Conservation (phyloP, 2,797 vertebrate genomes). For the Danio choprae region DNA sequence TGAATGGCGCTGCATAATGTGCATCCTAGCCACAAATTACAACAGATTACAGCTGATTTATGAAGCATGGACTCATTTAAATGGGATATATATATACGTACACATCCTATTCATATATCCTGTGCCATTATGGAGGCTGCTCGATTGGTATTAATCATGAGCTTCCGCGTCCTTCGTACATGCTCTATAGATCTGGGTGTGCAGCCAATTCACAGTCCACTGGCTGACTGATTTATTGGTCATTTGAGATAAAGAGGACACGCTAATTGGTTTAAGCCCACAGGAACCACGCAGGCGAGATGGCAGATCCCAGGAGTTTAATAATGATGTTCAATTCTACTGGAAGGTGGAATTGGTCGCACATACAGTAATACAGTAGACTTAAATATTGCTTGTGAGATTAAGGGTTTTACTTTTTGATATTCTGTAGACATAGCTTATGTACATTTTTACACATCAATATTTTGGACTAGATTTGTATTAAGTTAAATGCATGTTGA, state of each 20-base stretch:
- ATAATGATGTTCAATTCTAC: constrained; percentile 57
- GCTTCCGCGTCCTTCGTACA: constrained; percentile 40
- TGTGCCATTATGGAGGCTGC: constrained; percentile 39
- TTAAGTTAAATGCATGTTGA: no score
- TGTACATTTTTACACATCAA: no score
- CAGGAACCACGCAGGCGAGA: constrained; percentile 49
- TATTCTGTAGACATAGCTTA: no score
- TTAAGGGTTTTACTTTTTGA: constrained; percentile 43
- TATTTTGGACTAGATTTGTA: no score
- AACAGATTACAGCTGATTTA: constrained; percentile 32
- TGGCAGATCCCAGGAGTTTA: constrained; percentile 57
- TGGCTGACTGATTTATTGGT: constrained; percentile 60
- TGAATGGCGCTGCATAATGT: constrained; percentile 13
- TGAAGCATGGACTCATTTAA: constrained; percentile 32
- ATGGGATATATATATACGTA: constrained; percentile 42
- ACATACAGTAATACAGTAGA: constrained; percentile 53
- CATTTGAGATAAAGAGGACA: constrained; percentile 64
- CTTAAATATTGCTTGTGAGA: constrained; percentile 29
- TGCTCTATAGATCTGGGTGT: constrained; percentile 46
- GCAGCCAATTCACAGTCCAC: constrained; percentile 47
- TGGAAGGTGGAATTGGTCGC: constrained; percentile 24
- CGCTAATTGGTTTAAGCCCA: constrained; percentile 61
- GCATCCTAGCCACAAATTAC: constrained; percentile 21
- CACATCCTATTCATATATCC: constrained; percentile 53
- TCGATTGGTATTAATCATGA: constrained; percentile 51